Evolutionary conservation across 2,113 vertebrate species (phyloP).

Genomic region (Chamaea fasciata): DNA sequence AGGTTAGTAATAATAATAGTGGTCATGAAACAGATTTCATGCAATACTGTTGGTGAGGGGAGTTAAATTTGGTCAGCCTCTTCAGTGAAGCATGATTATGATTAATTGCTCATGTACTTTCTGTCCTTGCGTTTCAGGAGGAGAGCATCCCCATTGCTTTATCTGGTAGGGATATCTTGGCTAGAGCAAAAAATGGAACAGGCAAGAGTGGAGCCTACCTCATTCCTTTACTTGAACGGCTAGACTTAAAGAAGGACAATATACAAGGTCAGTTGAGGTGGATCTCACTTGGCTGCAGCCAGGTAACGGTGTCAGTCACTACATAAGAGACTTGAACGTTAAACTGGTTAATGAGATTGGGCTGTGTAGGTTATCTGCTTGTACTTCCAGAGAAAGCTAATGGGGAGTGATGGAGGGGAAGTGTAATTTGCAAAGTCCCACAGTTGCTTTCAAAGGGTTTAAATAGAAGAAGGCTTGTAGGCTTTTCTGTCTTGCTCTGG

Average conservation of each 20-base stretch:
- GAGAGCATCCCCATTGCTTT: conserved; percentile 99
- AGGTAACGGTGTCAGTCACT: background rate
- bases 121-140: conserved; percentile 78
- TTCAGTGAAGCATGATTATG: background rate
- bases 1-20: background rate
- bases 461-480: background rate
- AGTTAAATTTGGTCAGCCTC: background rate
- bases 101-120: background rate
- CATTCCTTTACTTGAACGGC: conserved; percentile 99
- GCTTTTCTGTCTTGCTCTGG: background rate
- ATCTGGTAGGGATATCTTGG: conserved; percentile 98
- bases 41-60: background rate
- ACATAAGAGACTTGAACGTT: background rate
- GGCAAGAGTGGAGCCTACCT: conserved; percentile 99
- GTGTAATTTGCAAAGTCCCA: background rate
- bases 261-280: conserved; percentile 88
- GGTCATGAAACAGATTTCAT: background rate
- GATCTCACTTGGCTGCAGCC: background rate
- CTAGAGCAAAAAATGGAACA: conserved; percentile 98
- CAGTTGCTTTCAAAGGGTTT: background rate
- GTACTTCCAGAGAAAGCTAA: background rate
- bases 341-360: background rate
- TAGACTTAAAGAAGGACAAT: conserved; percentile 98
- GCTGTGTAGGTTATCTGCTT: background rate
- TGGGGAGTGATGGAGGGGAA: background rate